Evolutionary conservation across 2,888 invertebrate genomes (phyloP), one percentile per base, ranked within the genome.

Genomic region (Drosophila greeni): DNA sequence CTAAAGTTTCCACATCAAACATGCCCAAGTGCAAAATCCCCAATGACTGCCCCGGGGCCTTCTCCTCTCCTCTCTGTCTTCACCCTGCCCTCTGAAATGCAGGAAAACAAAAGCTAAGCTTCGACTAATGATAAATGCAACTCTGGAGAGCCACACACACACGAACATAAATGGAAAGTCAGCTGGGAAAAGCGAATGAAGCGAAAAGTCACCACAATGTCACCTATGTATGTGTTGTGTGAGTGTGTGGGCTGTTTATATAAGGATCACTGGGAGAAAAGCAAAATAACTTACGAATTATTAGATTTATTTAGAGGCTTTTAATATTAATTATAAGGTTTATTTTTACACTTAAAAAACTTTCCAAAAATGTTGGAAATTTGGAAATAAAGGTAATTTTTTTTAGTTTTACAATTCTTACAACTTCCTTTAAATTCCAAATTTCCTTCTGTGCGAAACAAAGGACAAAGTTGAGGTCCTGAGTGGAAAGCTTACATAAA

Each of bases 1-100:
- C 84, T 84, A 84, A 85, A 84, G 83, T 85, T 85, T 85, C 77
- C 74, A 81, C 85, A 85, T 75, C 70, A 84, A 80, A 80, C 82
- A 81, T 74, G 72, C 62, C 68, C 72, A 74, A 69, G 66, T 68
- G 83, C 75, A 82, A 83, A 80, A 62, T 79, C 83, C 81, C 58
- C 59, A 65, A 68, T 60, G 67, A 51, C 67, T 65, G 45, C 45
- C 33, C 31, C 7, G 48, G 57, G 61, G 37, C 3, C 14, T n/a
- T 14, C 34, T 29, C 16, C 7, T 7, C 12, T 18, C 9, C 18
- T 14, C 42, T 9, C 29, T 29, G 3, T 29, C 29, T 14, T 14
- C 11, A 16, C 36, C 11, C 12, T 33, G 26, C 48, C 40, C 16
- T 36, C 20, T 12, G 29, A 43, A 75, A 69, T 68, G 70, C 74